Evolutionary conservation across 2,888 invertebrate genomes (phyloP).

Genomic region (Oligia latruncula): DNA sequence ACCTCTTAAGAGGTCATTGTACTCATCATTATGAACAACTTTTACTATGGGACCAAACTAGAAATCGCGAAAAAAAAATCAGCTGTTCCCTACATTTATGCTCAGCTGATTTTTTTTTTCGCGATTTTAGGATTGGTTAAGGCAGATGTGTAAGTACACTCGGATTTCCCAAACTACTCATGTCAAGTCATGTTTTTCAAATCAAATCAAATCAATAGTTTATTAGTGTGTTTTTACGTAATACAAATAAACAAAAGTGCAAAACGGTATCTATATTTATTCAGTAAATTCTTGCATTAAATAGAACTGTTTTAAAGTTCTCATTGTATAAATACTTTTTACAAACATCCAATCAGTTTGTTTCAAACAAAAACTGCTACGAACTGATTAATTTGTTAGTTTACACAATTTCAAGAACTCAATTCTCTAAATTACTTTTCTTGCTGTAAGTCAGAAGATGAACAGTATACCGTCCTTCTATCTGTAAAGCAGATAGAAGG

Average conservation of each 20-base stretch:
- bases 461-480: no score
- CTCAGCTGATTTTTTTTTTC: no score
- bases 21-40: no score
- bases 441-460: neutral
- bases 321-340: constrained; percentile 14
- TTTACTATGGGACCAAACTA: no score
- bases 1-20: no score
- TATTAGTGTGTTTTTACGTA: neutral
- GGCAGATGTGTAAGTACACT: neutral
- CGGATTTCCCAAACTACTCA: no score
- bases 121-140: no score
- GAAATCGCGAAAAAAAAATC: no score
- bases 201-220: neutral
- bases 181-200: neutral
- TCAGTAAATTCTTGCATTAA: neutral
- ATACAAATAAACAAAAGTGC: neutral
- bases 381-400: constrained; percentile 38
- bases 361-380: constrained; percentile 25
- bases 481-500: no score
- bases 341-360: constrained; percentile 18
- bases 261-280: neutral
- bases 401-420: constrained; percentile 17
- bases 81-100: no score
- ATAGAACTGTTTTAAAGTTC: neutral
- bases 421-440: constrained; percentile 21